Base-by-base conservation (phyloP, 2,888 invertebrate species). In the Meghimatium bilineatum region DNA sequence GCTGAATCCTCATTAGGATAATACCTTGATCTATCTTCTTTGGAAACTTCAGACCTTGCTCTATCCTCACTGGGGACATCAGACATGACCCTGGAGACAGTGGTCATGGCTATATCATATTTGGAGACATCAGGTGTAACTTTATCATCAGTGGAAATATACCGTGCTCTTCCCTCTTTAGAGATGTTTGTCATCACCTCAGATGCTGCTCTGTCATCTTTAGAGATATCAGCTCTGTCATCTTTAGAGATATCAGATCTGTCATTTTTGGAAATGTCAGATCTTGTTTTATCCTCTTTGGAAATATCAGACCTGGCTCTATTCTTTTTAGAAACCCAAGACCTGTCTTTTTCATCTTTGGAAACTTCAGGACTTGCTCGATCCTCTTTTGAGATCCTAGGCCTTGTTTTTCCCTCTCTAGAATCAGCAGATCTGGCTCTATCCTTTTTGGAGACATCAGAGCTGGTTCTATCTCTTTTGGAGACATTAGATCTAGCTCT, bases 21-120 rank as follows among this genome's bases (percentile, higher is more conserved):
- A 71, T 6, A 71, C 26, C 12, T 23, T 26, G 20, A 1, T 34
- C 34, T 49, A 29, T 75, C 75, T 3, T 75, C 71, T 38, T 71
- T 71, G 38, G 36, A 38, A 23, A 71, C 38, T 38, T 38, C 71
- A 71, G 71, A 71, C 26, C 38, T 20, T 3, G 29, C 5, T 44
- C 44, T 72, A 44, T 72, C 72, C 44, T 72, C 72, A 44, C 44
- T 72, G 44, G 38, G 17, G n/a, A 44, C 44, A 72, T 49, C 72
- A 71, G 34, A 69, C n/a, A n/a, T n/a, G n/a, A n/a, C n/a, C n/a
- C n/a, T n/a, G n/a, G n/a, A n/a, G n/a, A n/a, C n/a, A n/a, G n/a
- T n/a, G n/a, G n/a, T n/a, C 20, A 8, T 36, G 14, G n/a, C 26
- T 72, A 12, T 72, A 29, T 44, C n/a, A 8, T 72, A 20, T 44